A percentile compares a stretch with the other conserved stretches of the same genome.
Evolutionary conservation across 1,140 invertebrate species (phyloP).

Genomic region (Hylyphantes graminicola): DNA sequence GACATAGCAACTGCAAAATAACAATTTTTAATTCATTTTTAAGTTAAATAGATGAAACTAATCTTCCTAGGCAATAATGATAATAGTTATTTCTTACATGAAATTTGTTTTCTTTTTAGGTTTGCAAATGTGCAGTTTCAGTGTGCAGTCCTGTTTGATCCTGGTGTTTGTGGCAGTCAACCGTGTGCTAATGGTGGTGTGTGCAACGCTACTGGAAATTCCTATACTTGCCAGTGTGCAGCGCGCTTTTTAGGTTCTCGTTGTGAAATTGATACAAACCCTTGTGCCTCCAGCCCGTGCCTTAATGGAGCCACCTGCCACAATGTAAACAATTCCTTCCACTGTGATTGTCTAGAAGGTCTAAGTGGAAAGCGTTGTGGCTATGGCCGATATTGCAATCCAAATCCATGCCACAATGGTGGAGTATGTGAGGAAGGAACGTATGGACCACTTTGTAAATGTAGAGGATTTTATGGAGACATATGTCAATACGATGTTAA

Average conservation of each 20-base stretch:
- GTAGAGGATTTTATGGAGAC: constrained; percentile 66
- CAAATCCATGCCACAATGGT: constrained; percentile 71
- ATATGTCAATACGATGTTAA: constrained; percentile 66
- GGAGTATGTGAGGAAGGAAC: constrained; percentile 70
- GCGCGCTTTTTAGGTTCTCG: constrained; percentile 51
- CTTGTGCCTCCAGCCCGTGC: constrained; percentile 89
- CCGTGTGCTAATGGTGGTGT: constrained; percentile 88
- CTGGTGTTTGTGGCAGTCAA: constrained; percentile 87
- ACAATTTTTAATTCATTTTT: not conserved
- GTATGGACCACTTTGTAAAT: constrained; percentile 66
- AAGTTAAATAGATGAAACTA: not conserved
- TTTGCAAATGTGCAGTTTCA: constrained; percentile 60
- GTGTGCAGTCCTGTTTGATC: constrained; percentile 75
- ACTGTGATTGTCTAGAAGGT: constrained; percentile 68
- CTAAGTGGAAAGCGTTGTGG: constrained; percentile 78
- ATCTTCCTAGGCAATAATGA: not conserved
- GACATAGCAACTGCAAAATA: no score
- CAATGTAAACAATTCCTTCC: constrained; percentile 66
- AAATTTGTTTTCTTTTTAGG: constrained; percentile 29
- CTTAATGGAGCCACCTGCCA: constrained; percentile 82
- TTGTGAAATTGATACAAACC: constrained; percentile 78
- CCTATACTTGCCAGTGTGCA: constrained; percentile 63
- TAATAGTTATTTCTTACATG: not conserved
- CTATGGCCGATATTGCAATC: constrained; percentile 75
- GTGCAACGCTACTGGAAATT: constrained; percentile 71